phyloP scores from a whole-genome alignment of 2,113 vertebrate genomes.

The Hirundichthys speculiger region DNA sequence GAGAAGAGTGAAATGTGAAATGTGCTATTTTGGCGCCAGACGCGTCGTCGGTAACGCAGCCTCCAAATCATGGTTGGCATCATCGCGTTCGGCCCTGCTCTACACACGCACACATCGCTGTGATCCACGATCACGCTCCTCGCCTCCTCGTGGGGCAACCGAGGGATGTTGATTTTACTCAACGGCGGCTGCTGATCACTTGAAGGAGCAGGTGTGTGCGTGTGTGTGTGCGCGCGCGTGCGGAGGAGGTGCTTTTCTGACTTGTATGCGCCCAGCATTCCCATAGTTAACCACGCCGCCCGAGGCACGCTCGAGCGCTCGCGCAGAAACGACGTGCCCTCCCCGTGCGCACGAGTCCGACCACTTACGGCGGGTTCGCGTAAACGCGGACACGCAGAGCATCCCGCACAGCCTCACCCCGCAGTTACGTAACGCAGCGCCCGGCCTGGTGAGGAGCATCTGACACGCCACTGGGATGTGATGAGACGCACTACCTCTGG shows the following conservation, averaged over 20 bases:
- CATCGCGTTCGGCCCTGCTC: slow-evolving; percentile 27
- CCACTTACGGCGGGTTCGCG: slow-evolving; percentile 52
- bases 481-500: slow-evolving; percentile 54
- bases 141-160: slow-evolving; percentile 30
- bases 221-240: neutral
- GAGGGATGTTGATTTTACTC: slow-evolving; percentile 54
- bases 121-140: slow-evolving; percentile 39
- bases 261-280: slow-evolving; percentile 11
- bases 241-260: too few relatives aligned
- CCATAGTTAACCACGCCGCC: slow-evolving; percentile 19
- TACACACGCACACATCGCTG: slow-evolving; percentile 13
- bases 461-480: slow-evolving; percentile 53
- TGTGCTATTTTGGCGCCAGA: too few relatives aligned
- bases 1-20: too few relatives aligned
- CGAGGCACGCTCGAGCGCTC: slow-evolving; percentile 13
- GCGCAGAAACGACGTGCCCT: slow-evolving; percentile 24
- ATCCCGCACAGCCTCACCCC: slow-evolving; percentile 45
- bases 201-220: neutral
- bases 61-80: slow-evolving; percentile 32
- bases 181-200: slow-evolving; percentile 30
- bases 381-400: slow-evolving; percentile 43
- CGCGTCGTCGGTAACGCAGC: slow-evolving; percentile 4
- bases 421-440: slow-evolving; percentile 63
- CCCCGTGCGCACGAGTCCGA: slow-evolving; percentile 45
- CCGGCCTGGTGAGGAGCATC: slow-evolving; percentile 59